A percentile compares a stretch with the other conserved stretches of the same genome.
These are phyloP conservation scores for Aphidius gifuensis DNA, from an alignment of 1,140 invertebrate genomes.

Conservation along the genomic window DNA sequence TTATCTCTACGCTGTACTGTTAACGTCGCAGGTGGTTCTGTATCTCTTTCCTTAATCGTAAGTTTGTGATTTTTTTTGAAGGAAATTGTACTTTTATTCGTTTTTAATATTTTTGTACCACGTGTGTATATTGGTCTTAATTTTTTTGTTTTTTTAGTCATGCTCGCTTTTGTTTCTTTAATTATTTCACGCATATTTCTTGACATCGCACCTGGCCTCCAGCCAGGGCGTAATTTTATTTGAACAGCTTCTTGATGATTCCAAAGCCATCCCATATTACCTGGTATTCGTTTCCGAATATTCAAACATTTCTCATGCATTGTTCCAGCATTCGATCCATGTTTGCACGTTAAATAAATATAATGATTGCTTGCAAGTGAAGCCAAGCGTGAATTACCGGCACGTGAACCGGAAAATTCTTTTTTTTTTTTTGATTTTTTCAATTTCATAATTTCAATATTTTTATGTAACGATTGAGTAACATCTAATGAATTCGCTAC, in stretches of 20 bases:
- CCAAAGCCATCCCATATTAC: conserved; percentile 46
- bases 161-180: conserved; percentile 34
- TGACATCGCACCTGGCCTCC: conserved; percentile 48
- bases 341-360: conserved; percentile 34
- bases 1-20: conserved; percentile 45
- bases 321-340: conserved; percentile 32
- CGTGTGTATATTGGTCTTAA: conserved; percentile 22
- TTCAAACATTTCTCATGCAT: conserved; percentile 38
- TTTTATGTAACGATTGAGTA: conserved; percentile 11
- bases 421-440: conserved; percentile 7
- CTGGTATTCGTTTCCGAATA: conserved; percentile 30
- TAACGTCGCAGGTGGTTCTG: conserved; percentile 42
- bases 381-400: conserved; percentile 1
- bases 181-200: conserved; percentile 38
- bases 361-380: conserved; percentile 24
- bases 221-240: conserved; percentile 41
- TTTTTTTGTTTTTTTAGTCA: conserved; percentile 19
- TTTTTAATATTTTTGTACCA: conserved; percentile 20
- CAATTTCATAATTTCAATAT: neutral
- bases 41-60: conserved; percentile 24
- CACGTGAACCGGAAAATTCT: neutral
- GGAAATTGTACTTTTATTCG: conserved; percentile 26
- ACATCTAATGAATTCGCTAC: neutral
- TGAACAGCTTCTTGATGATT: conserved; percentile 31
- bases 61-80: conserved; percentile 20